Evolutionary conservation across 2,113 vertebrate species (phyloP), one percentile per base, ranked within the genome.

Genomic region (Athene noctua): DNA sequence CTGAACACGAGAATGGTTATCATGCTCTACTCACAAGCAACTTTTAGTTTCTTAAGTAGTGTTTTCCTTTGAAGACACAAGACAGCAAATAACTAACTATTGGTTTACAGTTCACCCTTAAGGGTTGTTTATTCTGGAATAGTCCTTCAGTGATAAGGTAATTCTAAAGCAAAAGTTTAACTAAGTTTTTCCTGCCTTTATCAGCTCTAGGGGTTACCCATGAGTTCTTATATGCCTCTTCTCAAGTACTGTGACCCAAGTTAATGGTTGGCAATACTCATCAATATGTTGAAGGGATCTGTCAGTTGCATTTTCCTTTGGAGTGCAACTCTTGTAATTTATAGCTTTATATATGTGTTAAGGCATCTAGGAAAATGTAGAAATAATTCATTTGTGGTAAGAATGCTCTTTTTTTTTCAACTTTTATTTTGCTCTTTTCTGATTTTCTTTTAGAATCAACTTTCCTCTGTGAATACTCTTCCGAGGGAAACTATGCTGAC

Each of bases 381-480:
- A 29, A 79, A 66, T 40, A 58, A 23, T 16, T 62, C 21, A 47
- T 15, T 80, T 65, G 7, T 62, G 57, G 46, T 61, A 93, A 81
- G 9, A 66, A 18, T 32, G 6, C 52, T 88, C 15, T 29, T 79
- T 42, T 78, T 67, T 59, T 32, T 29, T 9, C 38, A 44, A 18
- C 15, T 29, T 86, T 70, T 34, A 2, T 80, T 73, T 62, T 51
- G 79, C 32, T 62, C 47, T 93, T 88, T n/a, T 68, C 10, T 86
- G 7, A 61, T 97, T 96, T 86, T 89, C 66, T 94, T 89, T 86
- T 88, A 98, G 98, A 88, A 96, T 98, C 52, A 94, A 58, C 74
- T 97, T 98, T 95, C 97, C 97, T 73, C 80, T 98, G 65, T 93
- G 87, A 84, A 91, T 97, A 94, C 96, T 88, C 97, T 98, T 75